phyloP scores from a whole-genome alignment of 2,113 vertebrate species.

The Oophaga pumilio region DNA sequence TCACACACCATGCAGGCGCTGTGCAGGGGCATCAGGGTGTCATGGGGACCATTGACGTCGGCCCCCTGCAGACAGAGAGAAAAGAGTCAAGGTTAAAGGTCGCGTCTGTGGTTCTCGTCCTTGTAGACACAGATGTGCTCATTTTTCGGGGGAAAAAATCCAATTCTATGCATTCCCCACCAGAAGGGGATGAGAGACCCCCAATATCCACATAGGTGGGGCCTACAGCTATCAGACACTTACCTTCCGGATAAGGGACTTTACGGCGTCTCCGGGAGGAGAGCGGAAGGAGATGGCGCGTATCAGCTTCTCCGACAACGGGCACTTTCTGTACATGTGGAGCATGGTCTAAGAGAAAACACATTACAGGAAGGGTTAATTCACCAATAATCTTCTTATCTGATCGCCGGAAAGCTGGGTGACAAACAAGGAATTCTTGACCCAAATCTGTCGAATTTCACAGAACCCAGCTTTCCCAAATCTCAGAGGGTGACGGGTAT shows the following conservation, averaged over 20 bases:
- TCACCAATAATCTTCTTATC: not conserved
- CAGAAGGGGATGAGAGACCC: no score
- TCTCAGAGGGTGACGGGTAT: slow-evolving; percentile 69
- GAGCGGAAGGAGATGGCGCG: slow-evolving; percentile 95
- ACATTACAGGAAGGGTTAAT: not conserved
- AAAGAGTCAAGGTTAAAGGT: not conserved
- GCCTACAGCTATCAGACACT: slow-evolving; percentile 18
- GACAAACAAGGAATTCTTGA: not conserved
- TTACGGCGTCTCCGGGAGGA: slow-evolving; percentile 93
- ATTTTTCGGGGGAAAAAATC: no score
- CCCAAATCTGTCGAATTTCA: no score
- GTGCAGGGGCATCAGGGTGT: slow-evolving; percentile 93
- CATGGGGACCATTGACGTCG: slow-evolving; percentile 94
- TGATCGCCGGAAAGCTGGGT: not conserved
- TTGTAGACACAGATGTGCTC: no score
- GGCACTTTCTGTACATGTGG: slow-evolving; percentile 96
- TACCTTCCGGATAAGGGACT: slow-evolving; percentile 93
- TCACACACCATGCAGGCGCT: slow-evolving; percentile 98
- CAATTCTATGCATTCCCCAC: no score
- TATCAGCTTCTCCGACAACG: slow-evolving; percentile 92
- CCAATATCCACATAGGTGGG: no score
- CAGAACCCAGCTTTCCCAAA: not conserved
- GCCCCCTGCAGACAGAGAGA: slow-evolving; percentile 76
- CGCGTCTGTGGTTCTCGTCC: no score
- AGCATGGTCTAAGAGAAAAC: slow-evolving; percentile 79